Evolutionary conservation across 2,797 vertebrate species (phyloP).

Genomic region (Sphaeramia orbicularis): DNA sequence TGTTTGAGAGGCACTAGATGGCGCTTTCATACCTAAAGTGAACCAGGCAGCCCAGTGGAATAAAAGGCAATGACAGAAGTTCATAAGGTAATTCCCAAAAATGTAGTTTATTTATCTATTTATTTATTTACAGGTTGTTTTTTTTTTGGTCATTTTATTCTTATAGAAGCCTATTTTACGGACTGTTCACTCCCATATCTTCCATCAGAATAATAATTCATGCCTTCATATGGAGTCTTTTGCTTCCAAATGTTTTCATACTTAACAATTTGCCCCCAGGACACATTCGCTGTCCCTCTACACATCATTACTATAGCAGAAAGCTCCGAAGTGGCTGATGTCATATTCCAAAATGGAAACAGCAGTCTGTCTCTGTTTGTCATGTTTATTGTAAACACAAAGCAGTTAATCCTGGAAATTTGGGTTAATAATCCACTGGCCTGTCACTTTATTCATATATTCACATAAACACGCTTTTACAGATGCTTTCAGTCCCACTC

Average conservation of each 20-base stretch:
- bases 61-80: background rate
- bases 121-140: background rate
- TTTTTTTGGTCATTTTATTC: background rate
- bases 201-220: background rate
- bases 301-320: slow-evolving; percentile 18
- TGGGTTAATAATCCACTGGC: slow-evolving; percentile 33
- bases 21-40: slow-evolving; percentile 44
- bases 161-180: background rate
- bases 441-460: slow-evolving; percentile 15
- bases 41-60: background rate
- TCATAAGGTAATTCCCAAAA: background rate
- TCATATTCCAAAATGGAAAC: slow-evolving; percentile 31
- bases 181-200: slow-evolving; percentile 2
- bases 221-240: background rate
- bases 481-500: slow-evolving; percentile 22
- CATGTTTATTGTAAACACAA: slow-evolving; percentile 28
- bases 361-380: slow-evolving; percentile 45
- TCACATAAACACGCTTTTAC: slow-evolving; percentile 17
- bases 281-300: background rate
- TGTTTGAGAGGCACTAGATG: slow-evolving; percentile 64
- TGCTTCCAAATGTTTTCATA: background rate
- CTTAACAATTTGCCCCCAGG: slow-evolving; percentile 2
- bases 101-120: background rate
- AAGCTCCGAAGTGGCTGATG: slow-evolving; percentile 25
- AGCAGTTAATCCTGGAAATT: slow-evolving; percentile 33